Percentiles rank a stretch among this genome's conserved stretches.
Evolutionary conservation across 2,113 vertebrate species (phyloP).

Genomic region (Naja naja): DNA sequence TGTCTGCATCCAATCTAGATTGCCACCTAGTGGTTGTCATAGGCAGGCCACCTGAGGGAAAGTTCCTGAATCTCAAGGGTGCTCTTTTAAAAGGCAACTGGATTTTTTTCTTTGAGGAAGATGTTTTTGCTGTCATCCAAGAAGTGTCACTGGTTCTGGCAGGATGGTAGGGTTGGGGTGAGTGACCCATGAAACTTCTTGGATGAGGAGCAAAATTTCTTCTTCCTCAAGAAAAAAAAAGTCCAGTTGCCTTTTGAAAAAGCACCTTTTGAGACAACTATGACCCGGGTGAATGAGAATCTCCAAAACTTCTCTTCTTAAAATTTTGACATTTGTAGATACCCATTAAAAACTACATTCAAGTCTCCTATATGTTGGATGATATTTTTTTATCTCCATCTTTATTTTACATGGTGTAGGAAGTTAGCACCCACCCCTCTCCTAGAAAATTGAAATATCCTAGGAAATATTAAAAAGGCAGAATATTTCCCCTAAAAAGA

Average conservation of each 20-base stretch:
- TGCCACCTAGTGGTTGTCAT: neutral
- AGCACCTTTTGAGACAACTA: too few relatives aligned
- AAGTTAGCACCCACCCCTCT: too few relatives aligned
- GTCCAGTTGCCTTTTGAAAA: too few relatives aligned
- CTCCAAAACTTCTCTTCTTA: neutral
- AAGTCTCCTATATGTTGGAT: neutral
- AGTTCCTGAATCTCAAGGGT: neutral
- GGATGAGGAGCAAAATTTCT: too few relatives aligned
- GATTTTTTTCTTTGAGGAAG: neutral
- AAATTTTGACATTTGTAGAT: neutral
- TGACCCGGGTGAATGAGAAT: too few relatives aligned
- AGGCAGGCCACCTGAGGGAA: neutral
- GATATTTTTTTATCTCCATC: neutral
- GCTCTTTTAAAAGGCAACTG: neutral
- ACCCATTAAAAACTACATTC: neutral
- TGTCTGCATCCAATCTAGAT: neutral
- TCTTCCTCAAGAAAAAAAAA: too few relatives aligned
- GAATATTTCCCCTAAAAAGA: too few relatives aligned
- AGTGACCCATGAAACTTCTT: neutral
- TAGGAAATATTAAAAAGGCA: too few relatives aligned
- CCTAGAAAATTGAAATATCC: too few relatives aligned
- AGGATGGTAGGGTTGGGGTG: neutral
- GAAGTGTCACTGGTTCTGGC: neutral
- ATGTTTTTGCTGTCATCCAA: neutral
- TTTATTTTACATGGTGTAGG: neutral